Evolutionary conservation across 2,888 invertebrate genomes (phyloP).

Genomic region (Calliscelio sp.): DNA sequence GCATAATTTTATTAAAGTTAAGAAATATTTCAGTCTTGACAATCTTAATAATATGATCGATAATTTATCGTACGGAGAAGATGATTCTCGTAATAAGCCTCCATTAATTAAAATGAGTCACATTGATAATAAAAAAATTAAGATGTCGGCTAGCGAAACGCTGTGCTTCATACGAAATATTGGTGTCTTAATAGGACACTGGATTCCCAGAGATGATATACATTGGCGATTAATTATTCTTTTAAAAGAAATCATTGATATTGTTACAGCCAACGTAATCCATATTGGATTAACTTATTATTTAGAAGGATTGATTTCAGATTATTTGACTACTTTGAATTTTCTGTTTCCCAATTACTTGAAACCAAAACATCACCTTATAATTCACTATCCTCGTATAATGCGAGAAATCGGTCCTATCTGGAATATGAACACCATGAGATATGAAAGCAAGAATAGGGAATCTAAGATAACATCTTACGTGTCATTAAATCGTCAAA

Average conservation of each 20-base stretch:
- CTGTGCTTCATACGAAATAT: conserved; percentile 46
- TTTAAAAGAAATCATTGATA: background rate
- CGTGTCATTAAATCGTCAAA: conserved; percentile 52
- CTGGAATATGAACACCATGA: conserved; percentile 47
- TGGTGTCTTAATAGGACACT: background rate
- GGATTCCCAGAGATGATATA: background rate
- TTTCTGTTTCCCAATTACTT: background rate
- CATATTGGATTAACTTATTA: background rate
- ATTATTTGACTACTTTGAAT: background rate
- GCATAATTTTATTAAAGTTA: conserved; percentile 39
- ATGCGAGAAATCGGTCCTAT: conserved; percentile 59
- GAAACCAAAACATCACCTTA: conserved; percentile 66
- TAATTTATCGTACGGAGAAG: conserved; percentile 61
- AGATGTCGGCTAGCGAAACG: conserved; percentile 73
- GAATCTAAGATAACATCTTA: conserved; percentile 44
- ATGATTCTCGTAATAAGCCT: conserved; percentile 59
- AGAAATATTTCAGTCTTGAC: conserved; percentile 58
- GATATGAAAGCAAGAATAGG: conserved; percentile 49
- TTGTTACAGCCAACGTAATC: background rate
- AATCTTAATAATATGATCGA: conserved; percentile 60
- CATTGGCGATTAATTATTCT: background rate
- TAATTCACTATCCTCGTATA: conserved; percentile 56
- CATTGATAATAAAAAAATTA: conserved; percentile 50
- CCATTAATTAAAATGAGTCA: conserved; percentile 41
- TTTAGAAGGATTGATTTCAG: background rate